phyloP scores from a whole-genome alignment of 2,888 invertebrate species.

The Drosophila stalkeri region DNA sequence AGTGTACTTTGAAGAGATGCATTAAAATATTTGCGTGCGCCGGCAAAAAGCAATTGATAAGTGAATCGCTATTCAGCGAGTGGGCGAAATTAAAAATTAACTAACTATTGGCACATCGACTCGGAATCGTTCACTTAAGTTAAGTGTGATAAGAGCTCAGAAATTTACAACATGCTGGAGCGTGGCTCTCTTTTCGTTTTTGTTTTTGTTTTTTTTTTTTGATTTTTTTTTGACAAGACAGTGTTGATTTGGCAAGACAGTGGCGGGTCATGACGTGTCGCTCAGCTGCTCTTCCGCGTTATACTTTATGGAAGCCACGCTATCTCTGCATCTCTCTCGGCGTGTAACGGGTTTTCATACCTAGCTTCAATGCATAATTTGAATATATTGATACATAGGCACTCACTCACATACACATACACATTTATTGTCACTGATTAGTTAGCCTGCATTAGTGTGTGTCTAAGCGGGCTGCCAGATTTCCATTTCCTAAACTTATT shows the following conservation, averaged over 20 bases:
- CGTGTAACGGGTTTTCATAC: constrained; percentile 69
- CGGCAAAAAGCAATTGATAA: constrained; percentile 16
- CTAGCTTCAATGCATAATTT: constrained; percentile 43
- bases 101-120: constrained; percentile 21
- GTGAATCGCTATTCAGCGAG: background rate
- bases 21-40: constrained; percentile 13
- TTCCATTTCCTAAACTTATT: constrained; percentile 58
- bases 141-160: constrained; percentile 55
- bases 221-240: constrained; percentile 27
- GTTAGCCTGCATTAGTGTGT: constrained; percentile 1
- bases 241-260: constrained; percentile 62
- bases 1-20: background rate
- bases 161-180: constrained; percentile 49
- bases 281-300: constrained; percentile 39
- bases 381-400: constrained; percentile 50
- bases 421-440: background rate
- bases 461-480: constrained; percentile 30
- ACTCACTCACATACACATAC: background rate
- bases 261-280: constrained; percentile 61
- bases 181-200: constrained; percentile 45
- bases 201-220: background rate
- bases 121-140: constrained; percentile 23
- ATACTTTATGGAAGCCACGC: constrained; percentile 22
- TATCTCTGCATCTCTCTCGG: constrained; percentile 26
- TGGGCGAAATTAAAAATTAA: background rate